Evolutionary conservation across 2,888 invertebrate genomes (phyloP).

Genomic region (Abrostola tripartita): DNA sequence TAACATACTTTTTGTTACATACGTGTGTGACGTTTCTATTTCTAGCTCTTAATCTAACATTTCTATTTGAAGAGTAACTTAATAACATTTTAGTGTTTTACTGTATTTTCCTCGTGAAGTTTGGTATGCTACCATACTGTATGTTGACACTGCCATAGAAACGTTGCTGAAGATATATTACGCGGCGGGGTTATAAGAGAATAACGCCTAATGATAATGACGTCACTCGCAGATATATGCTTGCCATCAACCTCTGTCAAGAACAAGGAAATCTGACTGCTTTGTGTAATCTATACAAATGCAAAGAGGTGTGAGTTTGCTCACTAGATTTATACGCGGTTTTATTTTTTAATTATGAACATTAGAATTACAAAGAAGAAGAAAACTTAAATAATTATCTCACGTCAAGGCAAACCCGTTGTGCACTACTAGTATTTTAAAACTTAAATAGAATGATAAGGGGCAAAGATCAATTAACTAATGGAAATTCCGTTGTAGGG

Average conservation of each 20-base stretch:
- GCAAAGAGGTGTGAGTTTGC: not conserved
- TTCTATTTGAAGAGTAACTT: too few species aligned
- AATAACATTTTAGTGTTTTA: too few species aligned
- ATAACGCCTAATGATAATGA: conserved; percentile 2
- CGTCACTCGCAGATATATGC: conserved; percentile 2
- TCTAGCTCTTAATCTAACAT: too few species aligned
- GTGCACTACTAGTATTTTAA: not conserved
- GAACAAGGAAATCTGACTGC: not conserved
- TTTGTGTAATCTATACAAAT: not conserved
- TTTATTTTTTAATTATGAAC: too few species aligned
- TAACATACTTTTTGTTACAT: too few species aligned
- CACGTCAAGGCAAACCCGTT: too few species aligned
- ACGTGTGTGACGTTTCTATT: too few species aligned
- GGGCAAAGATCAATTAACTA: conserved; percentile 68
- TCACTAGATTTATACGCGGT: too few species aligned
- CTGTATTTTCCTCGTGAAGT: not conserved
- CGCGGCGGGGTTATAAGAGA: not conserved
- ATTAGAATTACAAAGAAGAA: too few species aligned
- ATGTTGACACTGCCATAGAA: not conserved
- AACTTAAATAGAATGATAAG: conserved; percentile 23
- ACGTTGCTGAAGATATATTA: not conserved
- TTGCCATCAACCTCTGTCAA: conserved; percentile 1
- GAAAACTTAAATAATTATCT: too few species aligned
- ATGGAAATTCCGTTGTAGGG: conserved; percentile 50
- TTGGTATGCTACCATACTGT: not conserved